A percentile compares a stretch with the other conserved stretches of the same genome.
phyloP scores from a whole-genome alignment of 1,140 invertebrate species.

The Aleiodes sp. region DNA sequence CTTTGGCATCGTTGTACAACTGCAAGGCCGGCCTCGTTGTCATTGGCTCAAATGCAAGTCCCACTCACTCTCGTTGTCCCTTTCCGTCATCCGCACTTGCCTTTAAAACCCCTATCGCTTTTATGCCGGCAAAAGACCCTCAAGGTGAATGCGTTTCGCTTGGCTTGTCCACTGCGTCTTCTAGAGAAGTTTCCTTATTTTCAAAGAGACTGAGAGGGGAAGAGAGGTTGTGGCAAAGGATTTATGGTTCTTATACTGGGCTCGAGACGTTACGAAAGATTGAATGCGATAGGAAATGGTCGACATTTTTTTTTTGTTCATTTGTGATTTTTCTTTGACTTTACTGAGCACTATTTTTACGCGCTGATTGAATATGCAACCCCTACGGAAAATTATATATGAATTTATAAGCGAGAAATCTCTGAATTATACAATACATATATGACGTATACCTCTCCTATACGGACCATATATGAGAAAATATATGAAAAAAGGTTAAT shows the following conservation, averaged over 20 bases:
- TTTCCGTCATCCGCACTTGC: slow-evolving; percentile 19
- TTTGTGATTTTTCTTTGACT: no score
- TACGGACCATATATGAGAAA: no score
- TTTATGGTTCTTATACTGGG: slow-evolving; percentile 58
- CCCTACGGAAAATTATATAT: no score
- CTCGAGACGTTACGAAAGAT: slow-evolving; percentile 66
- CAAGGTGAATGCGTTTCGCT: slow-evolving; percentile 28
- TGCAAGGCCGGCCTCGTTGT: slow-evolving; percentile 51
- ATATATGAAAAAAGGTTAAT: no score
- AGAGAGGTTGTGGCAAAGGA: no score
- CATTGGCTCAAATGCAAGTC: slow-evolving; percentile 44
- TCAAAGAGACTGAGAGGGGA: background rate
- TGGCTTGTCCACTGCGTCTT: slow-evolving; percentile 4
- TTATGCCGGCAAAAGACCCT: slow-evolving; percentile 7
- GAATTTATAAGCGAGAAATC: no score
- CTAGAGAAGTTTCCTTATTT: slow-evolving; percentile 26
- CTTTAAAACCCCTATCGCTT: slow-evolving; percentile 8
- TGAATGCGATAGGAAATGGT: slow-evolving; percentile 54
- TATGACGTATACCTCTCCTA: no score
- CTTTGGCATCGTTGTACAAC: slow-evolving; percentile 49
- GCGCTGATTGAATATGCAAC: no score
- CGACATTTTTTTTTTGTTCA: background rate
- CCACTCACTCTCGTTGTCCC: slow-evolving; percentile 12
- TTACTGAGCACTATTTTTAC: no score
- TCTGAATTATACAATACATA: no score